Conservation (phyloP, 1,140 invertebrate species). For the Heterodera carotae region DNA sequence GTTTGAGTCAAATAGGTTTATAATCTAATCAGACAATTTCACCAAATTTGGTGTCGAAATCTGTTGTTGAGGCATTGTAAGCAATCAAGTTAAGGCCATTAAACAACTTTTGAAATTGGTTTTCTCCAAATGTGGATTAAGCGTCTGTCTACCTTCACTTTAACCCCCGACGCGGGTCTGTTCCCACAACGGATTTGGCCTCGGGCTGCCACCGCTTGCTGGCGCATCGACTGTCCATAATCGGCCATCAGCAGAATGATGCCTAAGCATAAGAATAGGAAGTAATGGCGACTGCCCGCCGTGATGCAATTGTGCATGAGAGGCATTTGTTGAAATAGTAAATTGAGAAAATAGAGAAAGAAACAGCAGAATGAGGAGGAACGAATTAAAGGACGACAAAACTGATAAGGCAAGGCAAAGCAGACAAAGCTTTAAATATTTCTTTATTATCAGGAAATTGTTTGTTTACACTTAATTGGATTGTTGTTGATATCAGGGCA, state of each 20-base stretch:
- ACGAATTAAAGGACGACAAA: not conserved
- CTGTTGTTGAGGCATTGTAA: too few relatives aligned
- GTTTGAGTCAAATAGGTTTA: too few relatives aligned
- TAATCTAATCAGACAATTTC: too few relatives aligned
- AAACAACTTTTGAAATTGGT: too few relatives aligned
- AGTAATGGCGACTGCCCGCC: not conserved
- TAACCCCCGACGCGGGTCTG: conserved; percentile 43
- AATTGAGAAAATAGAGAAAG: not conserved
- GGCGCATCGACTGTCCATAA: conserved; percentile 42
- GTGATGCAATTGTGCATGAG: not conserved
- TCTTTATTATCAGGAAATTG: not conserved
- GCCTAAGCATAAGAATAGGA: not conserved
- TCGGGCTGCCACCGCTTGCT: conserved; percentile 57
- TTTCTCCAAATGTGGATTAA: too few relatives aligned
- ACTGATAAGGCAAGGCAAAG: too few relatives aligned
- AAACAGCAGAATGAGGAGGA: not conserved
- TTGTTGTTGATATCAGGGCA: not conserved
- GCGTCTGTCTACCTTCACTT: conserved; percentile 52
- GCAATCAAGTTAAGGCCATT: too few relatives aligned
- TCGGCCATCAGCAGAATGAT: not conserved
- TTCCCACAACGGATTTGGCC: conserved; percentile 44
- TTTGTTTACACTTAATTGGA: not conserved
- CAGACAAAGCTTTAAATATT: not conserved
- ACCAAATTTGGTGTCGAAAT: too few relatives aligned
- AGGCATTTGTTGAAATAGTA: not conserved